A percentile compares a stretch with the other conserved stretches of the same genome.
Conservation (phyloP, 2,888 invertebrate genomes). For the Pollenia griseotomentosa region DNA sequence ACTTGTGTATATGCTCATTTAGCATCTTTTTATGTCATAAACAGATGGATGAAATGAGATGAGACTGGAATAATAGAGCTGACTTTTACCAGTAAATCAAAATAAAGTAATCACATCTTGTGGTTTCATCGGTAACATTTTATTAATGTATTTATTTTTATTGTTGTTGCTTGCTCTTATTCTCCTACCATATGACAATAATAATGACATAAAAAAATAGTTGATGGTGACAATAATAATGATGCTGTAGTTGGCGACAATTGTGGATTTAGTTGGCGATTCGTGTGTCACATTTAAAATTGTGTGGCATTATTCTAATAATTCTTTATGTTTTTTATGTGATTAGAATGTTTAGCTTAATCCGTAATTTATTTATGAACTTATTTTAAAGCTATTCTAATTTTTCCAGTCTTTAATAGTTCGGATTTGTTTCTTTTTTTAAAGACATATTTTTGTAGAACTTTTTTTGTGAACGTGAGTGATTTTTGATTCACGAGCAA, state of each 20-base stretch:
- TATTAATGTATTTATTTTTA: background rate
- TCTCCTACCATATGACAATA: background rate
- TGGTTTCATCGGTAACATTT: background rate
- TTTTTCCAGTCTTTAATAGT: background rate
- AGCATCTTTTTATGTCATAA: background rate
- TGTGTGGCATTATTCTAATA: background rate
- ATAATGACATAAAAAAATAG: background rate
- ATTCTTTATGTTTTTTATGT: background rate
- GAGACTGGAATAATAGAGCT: background rate
- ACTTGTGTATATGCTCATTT: background rate
- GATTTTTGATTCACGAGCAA: too few species aligned
- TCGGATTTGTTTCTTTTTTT: too few species aligned
- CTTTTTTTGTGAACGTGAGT: too few species aligned
- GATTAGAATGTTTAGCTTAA: background rate
- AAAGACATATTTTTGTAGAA: too few species aligned
- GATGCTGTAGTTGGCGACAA: background rate
- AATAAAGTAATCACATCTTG: slow-evolving; percentile 1
- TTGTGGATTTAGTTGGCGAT: background rate
- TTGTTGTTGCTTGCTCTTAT: background rate
- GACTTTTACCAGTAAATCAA: slow-evolving; percentile 5
- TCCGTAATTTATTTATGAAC: background rate
- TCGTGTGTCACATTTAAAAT: slow-evolving; percentile 12
- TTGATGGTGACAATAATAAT: background rate
- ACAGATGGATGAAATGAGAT: slow-evolving; percentile 43
- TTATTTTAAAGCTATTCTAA: background rate